These are phyloP conservation scores for Amazona guildingii DNA, from an alignment of 2,113 vertebrate genomes.

Conservation along the genomic window DNA sequence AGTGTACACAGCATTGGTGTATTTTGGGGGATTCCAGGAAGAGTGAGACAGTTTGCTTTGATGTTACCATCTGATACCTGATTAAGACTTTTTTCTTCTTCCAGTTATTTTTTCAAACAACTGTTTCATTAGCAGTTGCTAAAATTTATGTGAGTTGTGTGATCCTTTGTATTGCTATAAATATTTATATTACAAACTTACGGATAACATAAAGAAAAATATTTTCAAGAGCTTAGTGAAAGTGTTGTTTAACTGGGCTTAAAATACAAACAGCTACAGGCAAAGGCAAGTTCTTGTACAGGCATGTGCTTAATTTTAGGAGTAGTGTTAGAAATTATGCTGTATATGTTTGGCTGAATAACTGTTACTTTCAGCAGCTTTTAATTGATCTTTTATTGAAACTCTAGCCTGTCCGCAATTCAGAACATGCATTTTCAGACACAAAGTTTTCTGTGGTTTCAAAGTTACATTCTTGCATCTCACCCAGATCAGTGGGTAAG, in stretches of 20 bases:
- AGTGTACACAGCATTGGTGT: neutral
- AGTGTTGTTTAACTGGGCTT: neutral
- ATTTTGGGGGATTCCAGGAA: neutral
- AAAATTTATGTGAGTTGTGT: neutral
- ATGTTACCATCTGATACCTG: neutral
- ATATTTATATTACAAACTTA: neutral
- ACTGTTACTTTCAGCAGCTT: neutral
- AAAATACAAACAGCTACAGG: slow-evolving; percentile 21
- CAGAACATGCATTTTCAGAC: neutral
- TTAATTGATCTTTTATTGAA: neutral
- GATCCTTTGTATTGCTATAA: neutral
- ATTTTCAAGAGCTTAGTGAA: neutral
- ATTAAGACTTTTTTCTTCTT: neutral
- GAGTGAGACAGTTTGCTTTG: slow-evolving; percentile 6
- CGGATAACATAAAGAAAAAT: neutral
- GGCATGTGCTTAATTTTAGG: neutral
- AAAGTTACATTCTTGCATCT: neutral
- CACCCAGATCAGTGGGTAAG: neutral
- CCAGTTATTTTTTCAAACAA: neutral
- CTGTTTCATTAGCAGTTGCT: neutral
- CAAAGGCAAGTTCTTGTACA: slow-evolving; percentile 1
- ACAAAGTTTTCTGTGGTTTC: neutral
- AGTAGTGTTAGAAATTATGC: neutral
- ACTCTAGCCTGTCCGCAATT: neutral
- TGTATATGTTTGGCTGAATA: neutral